Evolutionary conservation across 2,797 vertebrate genomes (phyloP), one percentile per base, ranked within the genome.

Genomic region (Enteromius unitaeniatus): DNA sequence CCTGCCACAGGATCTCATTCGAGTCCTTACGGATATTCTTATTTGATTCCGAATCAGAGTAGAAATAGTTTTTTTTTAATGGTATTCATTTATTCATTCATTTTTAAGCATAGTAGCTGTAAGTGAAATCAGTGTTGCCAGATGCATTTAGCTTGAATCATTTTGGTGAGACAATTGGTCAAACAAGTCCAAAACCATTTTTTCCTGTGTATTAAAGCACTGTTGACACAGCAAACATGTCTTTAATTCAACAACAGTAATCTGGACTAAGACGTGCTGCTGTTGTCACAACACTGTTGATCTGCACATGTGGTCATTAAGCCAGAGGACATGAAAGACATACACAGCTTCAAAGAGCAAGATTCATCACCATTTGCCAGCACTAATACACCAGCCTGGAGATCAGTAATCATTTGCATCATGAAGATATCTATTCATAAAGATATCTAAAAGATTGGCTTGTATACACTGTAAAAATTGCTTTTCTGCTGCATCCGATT

Each of bases 291-390:
- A 83, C 84, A 80, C 9, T 67, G 80, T 68, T 49, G 81, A 79
- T 69, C 86, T 42, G 75, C 49, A 65, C 82, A 85, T 62, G 62
- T 75, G 68, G 51, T 83, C 55, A 87, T 87, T 87, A 83, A 87
- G 34, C 69, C 69, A 82, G 37, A 65, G 73, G 69, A 75, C 80
- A 83, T 83, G 69, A 85, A 83, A 85, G 65, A 51, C 64, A 60
- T 21, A 34, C 31, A 34, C 79, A 64, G 51, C 31, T 75, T 87
- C 75, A 87, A 77, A 85, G 80, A 53, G 23, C 26, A 69, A 17
- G 13, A 37, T 65, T 6, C 45, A 28, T 28, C 55, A 42, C 28
- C 62, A 72, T 67, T 76, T 40, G 21, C 74, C 42, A 49, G 6
- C 69, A 40, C 42, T 69, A 76, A 72, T 79, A 68, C 67, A 6